A percentile compares a stretch with the other conserved stretches of the same genome.
Evolutionary conservation across 1,140 invertebrate species (phyloP).

Genomic region (Drosophila kohkoa): DNA sequence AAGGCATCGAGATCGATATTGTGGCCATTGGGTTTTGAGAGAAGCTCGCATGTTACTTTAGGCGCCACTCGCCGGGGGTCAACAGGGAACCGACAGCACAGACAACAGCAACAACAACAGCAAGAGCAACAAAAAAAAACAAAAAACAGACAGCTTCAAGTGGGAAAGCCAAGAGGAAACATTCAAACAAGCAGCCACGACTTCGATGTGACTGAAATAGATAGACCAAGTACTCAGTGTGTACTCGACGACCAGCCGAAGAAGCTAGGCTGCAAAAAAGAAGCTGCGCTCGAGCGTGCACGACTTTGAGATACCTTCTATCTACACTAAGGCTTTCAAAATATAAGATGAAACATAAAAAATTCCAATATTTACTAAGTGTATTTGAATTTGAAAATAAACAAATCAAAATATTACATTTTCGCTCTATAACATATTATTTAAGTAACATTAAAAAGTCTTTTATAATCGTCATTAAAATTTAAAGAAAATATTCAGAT

Average conservation of each 20-base stretch:
- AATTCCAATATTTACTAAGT: no score
- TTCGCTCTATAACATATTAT: no score
- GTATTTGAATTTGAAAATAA: no score
- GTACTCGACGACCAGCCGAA: conserved; percentile 14
- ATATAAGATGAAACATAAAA: no score
- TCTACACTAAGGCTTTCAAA: no score
- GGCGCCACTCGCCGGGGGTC: conserved; percentile 77
- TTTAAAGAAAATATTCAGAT: no score
- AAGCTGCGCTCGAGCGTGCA: neutral
- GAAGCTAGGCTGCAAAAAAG: conserved; percentile 6
- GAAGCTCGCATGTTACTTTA: conserved; percentile 58
- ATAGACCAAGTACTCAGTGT: conserved; percentile 51
- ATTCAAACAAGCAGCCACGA: conserved; percentile 69
- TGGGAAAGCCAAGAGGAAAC: conserved; percentile 56
- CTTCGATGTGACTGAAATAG: conserved; percentile 76
- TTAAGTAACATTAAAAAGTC: no score
- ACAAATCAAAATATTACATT: no score
- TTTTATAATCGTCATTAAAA: no score
- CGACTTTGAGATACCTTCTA: no score
- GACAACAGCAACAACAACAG: neutral
- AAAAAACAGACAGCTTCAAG: conserved; percentile 50
- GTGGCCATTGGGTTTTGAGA: neutral
- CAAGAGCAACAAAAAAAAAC: conserved; percentile 12
- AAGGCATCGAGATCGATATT: neutral
- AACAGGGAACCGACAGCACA: conserved; percentile 27